Evolutionary conservation across 2,113 vertebrate genomes (phyloP), one percentile per base, ranked within the genome.

Genomic region (Nerophis lumbriciformis): DNA sequence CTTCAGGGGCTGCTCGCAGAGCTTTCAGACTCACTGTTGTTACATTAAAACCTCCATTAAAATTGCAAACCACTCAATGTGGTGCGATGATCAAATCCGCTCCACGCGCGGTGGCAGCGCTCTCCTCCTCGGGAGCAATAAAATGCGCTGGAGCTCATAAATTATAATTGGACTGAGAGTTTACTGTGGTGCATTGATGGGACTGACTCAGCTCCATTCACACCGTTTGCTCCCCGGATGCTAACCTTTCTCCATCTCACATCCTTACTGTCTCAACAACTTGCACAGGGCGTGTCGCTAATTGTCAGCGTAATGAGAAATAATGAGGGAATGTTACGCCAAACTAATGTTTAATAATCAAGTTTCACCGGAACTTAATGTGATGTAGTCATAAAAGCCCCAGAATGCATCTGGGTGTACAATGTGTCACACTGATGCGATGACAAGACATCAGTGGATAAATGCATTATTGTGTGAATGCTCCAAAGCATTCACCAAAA

Each of bases 1-100:
- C 66, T 69, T 50, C 39, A 47, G 66, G 44, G 69, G 73, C 12
- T 0, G 45, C 77, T 47, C 50, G 48, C 48, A 55, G 38, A 48
- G 69, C 61, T 75, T 84, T 79, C 47, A 68, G 42, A 48, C 47
- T 55, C 19, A 1, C 44, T 16, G 11, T 53, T 72, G 63, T 77
- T 69, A 72, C 37, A 69, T 21, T 47, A 44, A 35, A 69, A 49
- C 64, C 65, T 28, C 15, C 65, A 82, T 87, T 82, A 83, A 79
- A 82, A 63, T 73, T 75, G 57, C 72, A 86, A 81, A 73, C 69
- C 56, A 75, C 70, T 80, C 71, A 72, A 48, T 47, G 74, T 0
- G 13, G 55, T 76, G 53, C 58, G 68, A 69, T 80, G 72, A 78
- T 73, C 67, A 74, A 63, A 72, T 60, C 62, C 72, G 70, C 68